Percentiles rank a stretch among this genome's conserved stretches.
phyloP scores from a whole-genome alignment of 2,797 vertebrate genomes.

The Pachyuromys duprasi region DNA sequence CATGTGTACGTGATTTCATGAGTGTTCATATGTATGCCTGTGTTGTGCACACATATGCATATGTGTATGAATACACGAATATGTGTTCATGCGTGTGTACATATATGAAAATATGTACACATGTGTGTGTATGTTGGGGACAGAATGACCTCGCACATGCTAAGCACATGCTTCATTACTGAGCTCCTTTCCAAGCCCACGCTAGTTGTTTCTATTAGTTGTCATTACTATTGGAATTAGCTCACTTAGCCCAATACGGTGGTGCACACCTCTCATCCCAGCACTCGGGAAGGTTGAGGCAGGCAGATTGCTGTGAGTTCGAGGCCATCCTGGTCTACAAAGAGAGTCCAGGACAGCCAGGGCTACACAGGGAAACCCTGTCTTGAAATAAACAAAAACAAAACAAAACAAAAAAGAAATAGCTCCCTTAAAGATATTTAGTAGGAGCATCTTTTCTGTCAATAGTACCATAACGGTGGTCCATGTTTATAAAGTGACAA shows the following conservation, averaged over 20 bases:
- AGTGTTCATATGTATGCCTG: neutral
- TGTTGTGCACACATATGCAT: neutral
- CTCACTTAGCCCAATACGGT: neutral
- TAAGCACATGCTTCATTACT: neutral
- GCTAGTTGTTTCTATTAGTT: neutral
- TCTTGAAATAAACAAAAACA: too few relatives aligned
- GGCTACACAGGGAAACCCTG: too few relatives aligned
- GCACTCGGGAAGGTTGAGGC: too few relatives aligned
- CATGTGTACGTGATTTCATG: too few relatives aligned
- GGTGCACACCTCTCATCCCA: too few relatives aligned
- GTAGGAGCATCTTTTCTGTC: constrained; percentile 1
- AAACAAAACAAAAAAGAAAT: neutral
- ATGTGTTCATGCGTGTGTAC: neutral
- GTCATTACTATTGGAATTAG: neutral
- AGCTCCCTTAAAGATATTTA: neutral
- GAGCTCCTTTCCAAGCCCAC: neutral
- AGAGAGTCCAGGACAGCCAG: too few relatives aligned
- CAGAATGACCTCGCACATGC: neutral
- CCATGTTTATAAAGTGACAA: constrained; percentile 30
- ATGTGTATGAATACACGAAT: neutral
- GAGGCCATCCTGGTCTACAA: too few relatives aligned
- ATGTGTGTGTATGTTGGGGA: neutral
- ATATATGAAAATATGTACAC: neutral
- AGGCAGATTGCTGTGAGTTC: too few relatives aligned
- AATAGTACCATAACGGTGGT: neutral